Percentiles rank a stretch among this genome's conserved stretches.
Conservation (phyloP, 2,113 vertebrate species). For the Amazona guildingii region DNA sequence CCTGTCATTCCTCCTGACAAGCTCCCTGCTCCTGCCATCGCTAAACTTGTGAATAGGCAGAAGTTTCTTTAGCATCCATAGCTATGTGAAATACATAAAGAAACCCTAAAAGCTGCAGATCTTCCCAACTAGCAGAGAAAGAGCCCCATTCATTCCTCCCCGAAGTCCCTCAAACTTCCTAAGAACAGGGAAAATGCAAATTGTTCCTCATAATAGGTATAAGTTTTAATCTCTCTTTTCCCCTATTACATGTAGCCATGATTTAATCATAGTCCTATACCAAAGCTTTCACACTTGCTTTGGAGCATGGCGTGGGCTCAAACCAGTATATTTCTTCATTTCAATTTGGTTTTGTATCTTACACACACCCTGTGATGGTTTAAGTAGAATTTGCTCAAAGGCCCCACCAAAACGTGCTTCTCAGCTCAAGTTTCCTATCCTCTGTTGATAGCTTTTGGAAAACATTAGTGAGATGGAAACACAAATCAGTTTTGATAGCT, state of each 20-base stretch:
- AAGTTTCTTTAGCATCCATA: neutral
- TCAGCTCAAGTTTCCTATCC: neutral
- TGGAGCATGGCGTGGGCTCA: neutral
- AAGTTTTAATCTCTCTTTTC: neutral
- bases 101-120: neutral
- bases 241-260: neutral
- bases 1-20: fast-evolving
- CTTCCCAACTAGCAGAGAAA: neutral
- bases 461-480: neutral
- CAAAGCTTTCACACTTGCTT: neutral
- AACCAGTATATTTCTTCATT: neutral
- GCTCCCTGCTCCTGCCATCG: neutral
- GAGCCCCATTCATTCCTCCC: neutral
- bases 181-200: neutral
- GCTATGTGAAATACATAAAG: neutral
- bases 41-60: neutral
- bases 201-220: neutral
- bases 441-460: neutral
- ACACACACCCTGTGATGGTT: neutral
- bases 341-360: neutral
- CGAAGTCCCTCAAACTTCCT: neutral
- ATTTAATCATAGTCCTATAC: neutral
- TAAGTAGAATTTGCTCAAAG: neutral
- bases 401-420: neutral
- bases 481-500: neutral